Evolutionary conservation across 2,113 vertebrate genomes (phyloP).

Genomic region (Saimiri boliviensis): DNA sequence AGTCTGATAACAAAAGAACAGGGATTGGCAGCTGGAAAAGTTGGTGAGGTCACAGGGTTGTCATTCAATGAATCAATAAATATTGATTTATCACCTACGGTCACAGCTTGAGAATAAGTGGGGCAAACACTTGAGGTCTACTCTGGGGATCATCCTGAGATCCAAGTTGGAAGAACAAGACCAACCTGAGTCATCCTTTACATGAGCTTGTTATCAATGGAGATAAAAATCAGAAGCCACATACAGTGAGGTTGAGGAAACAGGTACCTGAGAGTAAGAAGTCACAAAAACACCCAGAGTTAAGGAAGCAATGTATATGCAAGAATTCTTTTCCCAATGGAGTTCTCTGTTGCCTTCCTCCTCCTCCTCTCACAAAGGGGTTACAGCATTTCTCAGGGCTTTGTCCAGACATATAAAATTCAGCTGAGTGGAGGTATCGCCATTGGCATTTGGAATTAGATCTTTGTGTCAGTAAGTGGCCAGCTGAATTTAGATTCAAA

Average conservation of each 20-base stretch:
- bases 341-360: not conserved
- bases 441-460: not conserved
- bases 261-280: not conserved
- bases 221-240: not conserved
- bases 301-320: not conserved
- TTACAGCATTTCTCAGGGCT: not conserved
- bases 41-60: accelerated
- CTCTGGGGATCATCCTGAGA: not conserved
- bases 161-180: not conserved
- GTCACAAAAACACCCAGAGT: not conserved
- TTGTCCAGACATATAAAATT: not conserved
- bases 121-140: not conserved
- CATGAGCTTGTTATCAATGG: not conserved
- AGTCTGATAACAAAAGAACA: not conserved
- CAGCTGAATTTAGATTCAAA: conserved; percentile 18
- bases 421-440: not conserved
- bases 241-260: not conserved
- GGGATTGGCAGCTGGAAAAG: not conserved
- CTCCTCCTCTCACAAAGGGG: not conserved
- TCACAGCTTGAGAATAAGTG: not conserved
- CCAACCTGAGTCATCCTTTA: not conserved
- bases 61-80: not conserved
- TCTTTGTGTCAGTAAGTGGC: not conserved
- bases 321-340: not conserved
- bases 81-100: not conserved